Conservation (phyloP, 2,113 vertebrate species). For the Urocynchramus pylzowi region DNA sequence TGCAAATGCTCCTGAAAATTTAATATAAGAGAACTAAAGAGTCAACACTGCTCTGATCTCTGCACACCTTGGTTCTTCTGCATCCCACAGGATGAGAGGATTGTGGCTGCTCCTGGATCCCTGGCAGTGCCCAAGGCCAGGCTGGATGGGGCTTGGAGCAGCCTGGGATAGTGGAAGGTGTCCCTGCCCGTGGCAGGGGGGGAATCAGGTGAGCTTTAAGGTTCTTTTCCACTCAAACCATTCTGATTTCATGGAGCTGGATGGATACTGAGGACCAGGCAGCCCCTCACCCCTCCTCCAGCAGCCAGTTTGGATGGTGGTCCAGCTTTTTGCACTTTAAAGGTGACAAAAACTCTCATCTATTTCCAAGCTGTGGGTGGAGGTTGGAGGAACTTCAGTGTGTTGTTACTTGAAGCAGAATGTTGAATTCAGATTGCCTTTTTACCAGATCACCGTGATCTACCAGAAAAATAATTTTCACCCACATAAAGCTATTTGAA, state of each 20-base stretch:
- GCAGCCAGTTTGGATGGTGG: not conserved
- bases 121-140: not conserved
- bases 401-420: not conserved
- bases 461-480: not conserved
- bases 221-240: not conserved
- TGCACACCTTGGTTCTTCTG: not conserved
- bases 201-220: fast-evolving
- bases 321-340: not conserved
- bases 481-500: not conserved
- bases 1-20: not conserved
- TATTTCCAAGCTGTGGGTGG: not conserved
- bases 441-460: not conserved
- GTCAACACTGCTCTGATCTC: not conserved
- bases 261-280: not conserved
- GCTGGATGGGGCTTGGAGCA: fast-evolving
- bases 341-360: not conserved
- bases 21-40: not conserved
- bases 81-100: not conserved
- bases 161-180: fast-evolving
- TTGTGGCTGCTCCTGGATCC: not conserved
- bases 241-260: not conserved
- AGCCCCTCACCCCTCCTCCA: not conserved
- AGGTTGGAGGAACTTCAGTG: not conserved
- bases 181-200: not conserved
- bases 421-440: not conserved